Percentiles rank a stretch among this genome's conserved stretches.
phyloP scores from a whole-genome alignment of 2,888 invertebrate species.

The Mimas tiliae region DNA sequence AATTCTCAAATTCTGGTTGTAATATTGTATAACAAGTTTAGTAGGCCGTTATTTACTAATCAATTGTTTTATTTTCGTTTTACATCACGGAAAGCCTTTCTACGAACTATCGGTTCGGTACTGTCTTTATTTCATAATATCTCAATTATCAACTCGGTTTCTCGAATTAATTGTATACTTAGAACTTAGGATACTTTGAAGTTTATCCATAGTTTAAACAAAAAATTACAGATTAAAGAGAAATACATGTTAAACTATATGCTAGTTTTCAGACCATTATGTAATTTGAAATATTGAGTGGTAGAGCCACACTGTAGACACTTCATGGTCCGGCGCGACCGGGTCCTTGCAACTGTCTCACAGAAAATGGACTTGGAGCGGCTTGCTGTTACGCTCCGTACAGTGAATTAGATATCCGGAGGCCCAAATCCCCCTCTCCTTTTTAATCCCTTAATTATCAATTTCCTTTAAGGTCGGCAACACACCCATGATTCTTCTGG shows the following conservation, averaged over 20 bases:
- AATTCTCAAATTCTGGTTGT: slow-evolving; percentile 5
- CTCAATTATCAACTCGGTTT: not conserved
- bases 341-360: no score
- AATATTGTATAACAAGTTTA: slow-evolving; percentile 24
- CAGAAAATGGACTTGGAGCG: no score
- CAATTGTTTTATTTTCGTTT: slow-evolving; percentile 19
- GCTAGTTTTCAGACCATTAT: no score
- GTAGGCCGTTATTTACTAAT: slow-evolving; percentile 21
- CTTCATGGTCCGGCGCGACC: no score
- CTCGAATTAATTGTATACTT: not conserved
- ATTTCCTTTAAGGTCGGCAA: no score
- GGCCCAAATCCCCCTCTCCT: no score
- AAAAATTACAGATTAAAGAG: not conserved
- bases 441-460: no score
- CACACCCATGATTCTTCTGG: no score
- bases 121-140: not conserved
- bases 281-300: no score
- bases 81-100: slow-evolving; percentile 23
- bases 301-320: no score
- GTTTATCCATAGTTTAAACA: not conserved
- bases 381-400: no score
- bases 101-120: not conserved
- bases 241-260: not conserved
- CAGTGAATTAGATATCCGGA: no score
- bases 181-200: not conserved